A percentile compares a stretch with the other conserved stretches of the same genome.
Evolutionary conservation across 2,888 invertebrate species (phyloP).

Genomic region (Harpalus rubripes): DNA sequence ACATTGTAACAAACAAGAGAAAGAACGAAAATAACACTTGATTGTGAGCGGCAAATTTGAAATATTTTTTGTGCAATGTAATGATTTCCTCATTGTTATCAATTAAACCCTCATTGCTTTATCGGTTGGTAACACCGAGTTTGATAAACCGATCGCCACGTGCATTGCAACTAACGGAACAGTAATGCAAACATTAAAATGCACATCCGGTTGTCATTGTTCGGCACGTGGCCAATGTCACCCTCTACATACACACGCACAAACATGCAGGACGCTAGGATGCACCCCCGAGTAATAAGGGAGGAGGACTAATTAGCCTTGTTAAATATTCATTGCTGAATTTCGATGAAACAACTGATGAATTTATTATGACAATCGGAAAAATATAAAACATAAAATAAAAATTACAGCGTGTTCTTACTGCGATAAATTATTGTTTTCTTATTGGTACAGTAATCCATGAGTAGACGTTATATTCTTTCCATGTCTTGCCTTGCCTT

Average conservation of each 20-base stretch:
- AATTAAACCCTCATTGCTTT: conserved; percentile 2
- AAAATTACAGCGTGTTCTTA: too few species aligned
- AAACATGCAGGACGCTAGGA: conserved; percentile 2
- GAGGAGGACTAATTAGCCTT: conserved; percentile 8
- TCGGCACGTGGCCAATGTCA: conserved; percentile 50
- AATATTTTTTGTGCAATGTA: too few species aligned
- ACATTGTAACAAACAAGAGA: too few species aligned
- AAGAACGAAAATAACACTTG: too few species aligned
- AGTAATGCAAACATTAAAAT: conserved; percentile 63
- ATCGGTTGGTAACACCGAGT: not conserved
- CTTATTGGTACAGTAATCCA: too few species aligned
- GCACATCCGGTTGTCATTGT: conserved; percentile 66
- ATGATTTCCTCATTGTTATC: not conserved
- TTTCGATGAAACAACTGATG: not conserved
- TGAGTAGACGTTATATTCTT: too few species aligned
- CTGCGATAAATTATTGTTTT: too few species aligned
- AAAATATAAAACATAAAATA: not conserved
- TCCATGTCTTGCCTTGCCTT: too few species aligned
- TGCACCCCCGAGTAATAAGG: conserved; percentile 4
- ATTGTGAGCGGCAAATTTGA: too few species aligned
- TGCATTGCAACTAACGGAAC: conserved; percentile 16
- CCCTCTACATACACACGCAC: conserved; percentile 26
- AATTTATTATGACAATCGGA: not conserved
- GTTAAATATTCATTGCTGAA: conserved; percentile 38
- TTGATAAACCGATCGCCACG: not conserved